These are phyloP conservation scores for Apoda limacodes DNA, from an alignment of 2,888 invertebrate genomes.

Conservation along the genomic window DNA sequence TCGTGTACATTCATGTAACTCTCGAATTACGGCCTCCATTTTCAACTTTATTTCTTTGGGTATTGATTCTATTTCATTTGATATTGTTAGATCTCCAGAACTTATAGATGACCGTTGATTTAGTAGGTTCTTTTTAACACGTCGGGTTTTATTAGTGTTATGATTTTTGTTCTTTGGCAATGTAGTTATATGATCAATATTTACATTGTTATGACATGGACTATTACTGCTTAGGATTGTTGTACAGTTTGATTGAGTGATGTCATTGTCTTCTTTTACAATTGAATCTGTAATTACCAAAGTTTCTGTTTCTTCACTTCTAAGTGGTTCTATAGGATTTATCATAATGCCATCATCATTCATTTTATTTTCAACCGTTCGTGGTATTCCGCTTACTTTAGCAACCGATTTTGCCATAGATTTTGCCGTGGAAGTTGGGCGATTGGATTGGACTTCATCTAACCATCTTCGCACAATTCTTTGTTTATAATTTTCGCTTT, in stretches of 20 bases:
- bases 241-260: no score
- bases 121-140: constrained; percentile 51
- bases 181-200: constrained; percentile 6
- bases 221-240: no score
- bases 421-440: constrained; percentile 28
- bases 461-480: constrained; percentile 83
- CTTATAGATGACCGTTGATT: constrained; percentile 57
- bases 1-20: constrained; percentile 55
- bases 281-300: constrained; percentile 21
- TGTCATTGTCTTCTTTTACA: constrained; percentile 10
- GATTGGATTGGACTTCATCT: constrained; percentile 73
- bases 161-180: constrained; percentile 27
- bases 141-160: constrained; percentile 39
- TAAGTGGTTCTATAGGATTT: constrained; percentile 25
- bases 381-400: constrained; percentile 55
- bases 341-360: constrained; percentile 27
- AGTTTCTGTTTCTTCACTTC: constrained; percentile 23
- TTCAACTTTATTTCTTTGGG: constrained; percentile 68
- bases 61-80: constrained; percentile 43
- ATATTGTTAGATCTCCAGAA: constrained; percentile 18
- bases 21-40: constrained; percentile 73
- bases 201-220: no score
- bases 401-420: constrained; percentile 48
- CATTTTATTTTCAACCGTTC: constrained; percentile 37
- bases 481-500: constrained; percentile 76